Evolutionary conservation across 2,113 vertebrate species (phyloP), one percentile per base, ranked within the genome.

Genomic region (Tretioscincus oriximinensis): DNA sequence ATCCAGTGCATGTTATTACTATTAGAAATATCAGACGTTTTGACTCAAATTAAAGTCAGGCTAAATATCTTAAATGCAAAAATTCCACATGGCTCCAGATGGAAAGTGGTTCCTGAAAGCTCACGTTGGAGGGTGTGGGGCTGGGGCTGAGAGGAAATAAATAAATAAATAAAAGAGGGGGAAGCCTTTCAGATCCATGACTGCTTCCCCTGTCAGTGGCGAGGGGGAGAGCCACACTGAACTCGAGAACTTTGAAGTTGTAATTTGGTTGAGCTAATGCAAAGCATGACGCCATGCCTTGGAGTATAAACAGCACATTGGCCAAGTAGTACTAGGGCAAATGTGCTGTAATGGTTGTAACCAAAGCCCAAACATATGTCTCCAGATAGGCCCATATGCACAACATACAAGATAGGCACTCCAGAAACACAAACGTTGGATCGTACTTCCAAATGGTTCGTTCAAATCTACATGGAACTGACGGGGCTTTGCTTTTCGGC

Each of bases 21-120:
- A 94, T 94, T 92, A 94, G 89, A 92, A 95, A 94, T 92, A 95
- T 93, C 94, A 95, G 92, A 90, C 81, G 12, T 91, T 94, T 94
- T 78, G 78, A 86, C 84, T 93, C 91, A 92, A 94, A 94, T 94
- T 94, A 93, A 94, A 95, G 89, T 94, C 92, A 95, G 89, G 93
- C 94, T 95, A 92, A 94, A 92, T 88, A 89, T 92, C 92, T 93
- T 89, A 66, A 89, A 90, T 77, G 89, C 71, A 91, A 75, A 92
- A 95, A 92, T 87, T 82, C 90, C 93, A 85, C 92, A 89, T 80
- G 83, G 88, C 93, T 95, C 93, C 92, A 94, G 93, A 94, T 94
- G 93, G 91, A 92, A 86, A 92, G 84, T 0, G 85, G 87, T 70
- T 87, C 89, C 88, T 90, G 35, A 61, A 21, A 1, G 78, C 83